Evolutionary conservation across 2,888 invertebrate genomes (phyloP), one percentile per base, ranked within the genome.

Genomic region (Hofmannophila pseudospretella): DNA sequence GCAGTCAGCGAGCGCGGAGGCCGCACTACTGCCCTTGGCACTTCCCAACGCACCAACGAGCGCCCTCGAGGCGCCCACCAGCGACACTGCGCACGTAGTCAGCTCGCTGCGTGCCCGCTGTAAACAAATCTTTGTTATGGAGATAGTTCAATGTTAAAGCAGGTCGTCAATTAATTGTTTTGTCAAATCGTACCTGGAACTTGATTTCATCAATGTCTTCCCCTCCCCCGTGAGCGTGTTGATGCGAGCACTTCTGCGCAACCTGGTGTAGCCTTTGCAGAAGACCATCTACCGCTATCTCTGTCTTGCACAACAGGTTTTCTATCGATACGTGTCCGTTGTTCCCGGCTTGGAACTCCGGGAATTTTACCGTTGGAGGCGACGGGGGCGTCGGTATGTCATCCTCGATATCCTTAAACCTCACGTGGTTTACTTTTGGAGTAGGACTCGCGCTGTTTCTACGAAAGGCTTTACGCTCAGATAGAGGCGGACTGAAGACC

Each of bases 11-110:
- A 96, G 84, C 47, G 94, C 93, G 40, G 90, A 88, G 0, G 68
- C 60, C 10, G 63, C 59, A 27, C 46, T 49, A 49, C 89, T 89
- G 1, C 90, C 81, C 32, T 88, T 65, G 11, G 88, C 85, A 35
- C 90, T 88, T 0, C 94, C 94, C 72, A 95, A 91, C 35, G 94
- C 93, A 30, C 94, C 93, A 32, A 96, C 96, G 36, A 96, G 86
- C 42, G 93, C 86, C 45, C 96, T 94, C 8, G 94, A 95, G 7
- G 95, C 92, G 0, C 94, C 94, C 36, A 96, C 96, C 59, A 96
- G 89, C 26, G 93, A 91, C 45, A 95, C 89, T 0, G 95, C 93
- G 67, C 95, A 94, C 1, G 92, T 89, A 1, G 94, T 94, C 44
- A 96, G 78, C 66, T 93, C 92, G 54, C 94, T 94, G 66, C 94